Base-by-base conservation (phyloP, 2,888 invertebrate species). In the Lasioglossum marginatum region DNA sequence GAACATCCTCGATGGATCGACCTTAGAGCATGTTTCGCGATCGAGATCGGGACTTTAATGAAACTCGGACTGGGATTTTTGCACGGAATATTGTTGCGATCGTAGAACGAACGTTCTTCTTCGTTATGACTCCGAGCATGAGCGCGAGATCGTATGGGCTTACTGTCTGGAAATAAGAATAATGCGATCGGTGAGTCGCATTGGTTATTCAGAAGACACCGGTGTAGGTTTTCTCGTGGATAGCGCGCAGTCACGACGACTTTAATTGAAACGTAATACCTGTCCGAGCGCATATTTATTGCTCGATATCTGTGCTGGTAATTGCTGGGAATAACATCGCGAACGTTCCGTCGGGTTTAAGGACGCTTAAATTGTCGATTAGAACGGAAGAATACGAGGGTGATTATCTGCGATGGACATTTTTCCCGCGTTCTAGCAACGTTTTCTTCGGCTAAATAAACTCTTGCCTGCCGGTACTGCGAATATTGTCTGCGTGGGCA, bases 191-290 rank as follows among this genome's bases (percentile, higher is more conserved):
- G 31, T 12, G 70, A 23, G 70, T 4, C 70, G n/a, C 57, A 45
- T 57, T 27, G 68, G 72, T 83, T 82, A 75, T 79, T 84, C 63
- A 73, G 68, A 40, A 37, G 73, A 52, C 37, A 37, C 16, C 43
- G 70, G 81, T 63, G 78, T 66, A 60, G 73, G 63, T 82, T 81
- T 75, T 71, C 70, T n/a, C 16, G 57, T 27, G n/a, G 27, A 45
- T 81, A 73, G 76, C 63, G 52, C 74, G 52, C 63, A 19, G 68
- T 78, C 68, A 74, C 68, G 57, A 43, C 31, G 82, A 78, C 76
- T 79, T 84, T 85, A 85, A 85, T 85, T 85, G 85, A 85, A 85
- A 79, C 84, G 77, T 78, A 86, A 85, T 78, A 73, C 81, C 71
- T 19, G 43, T 27, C 40, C 71, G 52, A 4, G 57, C 19, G 48